Percentiles rank a stretch among this genome's conserved stretches.
phyloP scores from a whole-genome alignment of 2,888 invertebrate genomes.

The Nemotelus pantherinus region DNA sequence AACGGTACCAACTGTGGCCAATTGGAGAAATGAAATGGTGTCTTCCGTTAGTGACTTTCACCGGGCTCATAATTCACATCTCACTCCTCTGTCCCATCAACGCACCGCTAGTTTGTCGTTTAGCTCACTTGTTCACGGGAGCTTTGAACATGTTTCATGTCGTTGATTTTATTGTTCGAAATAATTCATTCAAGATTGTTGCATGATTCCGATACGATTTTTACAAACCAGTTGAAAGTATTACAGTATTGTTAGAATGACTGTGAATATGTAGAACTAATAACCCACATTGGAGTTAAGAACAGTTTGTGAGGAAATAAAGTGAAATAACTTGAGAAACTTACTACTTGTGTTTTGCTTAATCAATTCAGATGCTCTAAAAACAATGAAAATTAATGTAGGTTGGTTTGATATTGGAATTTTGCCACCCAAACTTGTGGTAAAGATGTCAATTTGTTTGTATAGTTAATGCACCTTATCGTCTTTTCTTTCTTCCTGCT shows the following conservation, averaged over 20 bases:
- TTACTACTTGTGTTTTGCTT: too few species aligned
- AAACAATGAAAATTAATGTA: too few species aligned
- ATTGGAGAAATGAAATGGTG: slow-evolving; percentile 7
- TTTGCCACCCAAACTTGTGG: too few species aligned
- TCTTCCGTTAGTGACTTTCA: not conserved
- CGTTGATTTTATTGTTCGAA: slow-evolving; percentile 10
- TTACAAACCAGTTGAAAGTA: not conserved
- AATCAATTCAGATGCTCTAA: too few species aligned
- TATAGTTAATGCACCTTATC: too few species aligned
- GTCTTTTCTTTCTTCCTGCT: too few species aligned
- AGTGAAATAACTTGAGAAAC: too few species aligned
- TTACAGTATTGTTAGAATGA: not conserved
- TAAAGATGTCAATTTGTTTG: too few species aligned
- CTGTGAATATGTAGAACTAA: too few species aligned
- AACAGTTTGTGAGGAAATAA: too few species aligned
- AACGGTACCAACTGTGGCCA: slow-evolving; percentile 33
- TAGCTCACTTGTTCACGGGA: slow-evolving; percentile 4
- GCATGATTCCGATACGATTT: not conserved
- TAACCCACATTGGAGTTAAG: too few species aligned
- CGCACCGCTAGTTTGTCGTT: not conserved
- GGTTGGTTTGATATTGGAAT: too few species aligned
- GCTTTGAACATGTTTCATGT: slow-evolving; percentile 6
- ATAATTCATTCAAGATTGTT: not conserved
- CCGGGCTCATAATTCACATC: not conserved
- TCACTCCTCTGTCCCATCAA: not conserved